Evolutionary conservation across 2,113 vertebrate genomes (phyloP).

Genomic region (Paracanthobrama guichenoti): DNA sequence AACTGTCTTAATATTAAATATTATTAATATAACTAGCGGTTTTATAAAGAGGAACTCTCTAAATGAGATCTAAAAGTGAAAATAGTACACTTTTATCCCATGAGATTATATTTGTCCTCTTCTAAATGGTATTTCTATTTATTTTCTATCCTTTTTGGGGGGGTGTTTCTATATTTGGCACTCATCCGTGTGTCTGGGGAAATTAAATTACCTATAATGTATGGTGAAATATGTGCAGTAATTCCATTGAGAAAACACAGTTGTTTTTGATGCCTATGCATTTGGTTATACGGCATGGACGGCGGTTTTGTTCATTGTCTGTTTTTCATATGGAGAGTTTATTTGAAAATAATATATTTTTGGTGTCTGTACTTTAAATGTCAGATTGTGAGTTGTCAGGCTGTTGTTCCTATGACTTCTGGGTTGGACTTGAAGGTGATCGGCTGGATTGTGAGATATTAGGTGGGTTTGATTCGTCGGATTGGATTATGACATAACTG

Average conservation of each 20-base stretch:
- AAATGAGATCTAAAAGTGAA: slow-evolving; percentile 30
- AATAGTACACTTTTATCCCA: slow-evolving; percentile 39
- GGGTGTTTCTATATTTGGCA: slow-evolving; percentile 43
- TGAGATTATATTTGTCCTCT: slow-evolving; percentile 46
- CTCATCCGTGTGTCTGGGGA: slow-evolving; percentile 53
- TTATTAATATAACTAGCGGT: slow-evolving; percentile 55
- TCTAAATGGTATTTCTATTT: slow-evolving; percentile 37
- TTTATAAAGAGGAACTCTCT: slow-evolving; percentile 57
- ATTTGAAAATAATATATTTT: slow-evolving; percentile 40
- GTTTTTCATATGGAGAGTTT: slow-evolving; percentile 34
- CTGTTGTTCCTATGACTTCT: slow-evolving; percentile 21
- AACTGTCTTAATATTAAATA: slow-evolving; percentile 56
- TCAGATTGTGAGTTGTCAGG: slow-evolving; percentile 1
- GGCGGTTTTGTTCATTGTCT: slow-evolving; percentile 3
- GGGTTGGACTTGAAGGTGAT: slow-evolving; percentile 30
- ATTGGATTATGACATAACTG: not conserved
- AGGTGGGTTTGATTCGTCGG: not conserved
- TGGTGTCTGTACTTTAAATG: slow-evolving; percentile 34
- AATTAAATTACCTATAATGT: slow-evolving; percentile 46
- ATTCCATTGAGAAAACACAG: not conserved
- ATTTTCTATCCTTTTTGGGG: slow-evolving; percentile 31
- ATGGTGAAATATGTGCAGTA: slow-evolving; percentile 41
- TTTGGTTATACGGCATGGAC: slow-evolving; percentile 32
- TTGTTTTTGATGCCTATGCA: slow-evolving; percentile 35
- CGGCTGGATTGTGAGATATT: not conserved